These are phyloP conservation scores for Conomelus anceps DNA, from an alignment of 2,888 invertebrate genomes.

Conservation along the genomic window DNA sequence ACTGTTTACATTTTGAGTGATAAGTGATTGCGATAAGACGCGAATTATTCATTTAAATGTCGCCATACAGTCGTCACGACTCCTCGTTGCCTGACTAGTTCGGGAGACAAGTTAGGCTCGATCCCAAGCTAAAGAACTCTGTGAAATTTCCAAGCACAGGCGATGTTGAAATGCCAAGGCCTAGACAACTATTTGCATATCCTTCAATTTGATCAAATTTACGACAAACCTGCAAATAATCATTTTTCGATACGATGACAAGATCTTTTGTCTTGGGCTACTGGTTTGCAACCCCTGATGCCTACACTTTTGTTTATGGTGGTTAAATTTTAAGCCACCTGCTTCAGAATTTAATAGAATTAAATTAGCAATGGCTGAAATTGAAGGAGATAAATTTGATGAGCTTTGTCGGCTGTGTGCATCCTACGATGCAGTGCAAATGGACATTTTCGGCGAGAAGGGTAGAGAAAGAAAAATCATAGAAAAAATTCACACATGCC, in stretches of 20 bases:
- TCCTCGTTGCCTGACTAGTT: too few species aligned
- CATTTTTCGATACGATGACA: not conserved
- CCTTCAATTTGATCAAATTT: not conserved
- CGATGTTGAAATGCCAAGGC: not conserved
- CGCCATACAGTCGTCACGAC: not conserved
- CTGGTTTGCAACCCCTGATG: not conserved
- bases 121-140: not conserved
- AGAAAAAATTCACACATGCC: constrained; percentile 45
- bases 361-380: not conserved
- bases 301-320: not conserved
- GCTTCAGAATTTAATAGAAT: not conserved
- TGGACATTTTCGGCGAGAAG: constrained; percentile 46
- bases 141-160: not conserved
- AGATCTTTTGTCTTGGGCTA: not conserved
- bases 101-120: not conserved
- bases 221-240: not conserved
- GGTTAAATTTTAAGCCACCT: not conserved
- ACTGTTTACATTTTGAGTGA: not conserved
- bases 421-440: constrained; percentile 44
- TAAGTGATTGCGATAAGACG: not conserved
- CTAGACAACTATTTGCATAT: not conserved
- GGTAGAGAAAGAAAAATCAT: constrained; percentile 44
- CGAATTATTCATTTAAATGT: not conserved
- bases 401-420: constrained; percentile 47
- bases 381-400: constrained; percentile 43